Evolutionary conservation across 2,888 invertebrate genomes (phyloP).

Genomic region (Eupeodes luniger): DNA sequence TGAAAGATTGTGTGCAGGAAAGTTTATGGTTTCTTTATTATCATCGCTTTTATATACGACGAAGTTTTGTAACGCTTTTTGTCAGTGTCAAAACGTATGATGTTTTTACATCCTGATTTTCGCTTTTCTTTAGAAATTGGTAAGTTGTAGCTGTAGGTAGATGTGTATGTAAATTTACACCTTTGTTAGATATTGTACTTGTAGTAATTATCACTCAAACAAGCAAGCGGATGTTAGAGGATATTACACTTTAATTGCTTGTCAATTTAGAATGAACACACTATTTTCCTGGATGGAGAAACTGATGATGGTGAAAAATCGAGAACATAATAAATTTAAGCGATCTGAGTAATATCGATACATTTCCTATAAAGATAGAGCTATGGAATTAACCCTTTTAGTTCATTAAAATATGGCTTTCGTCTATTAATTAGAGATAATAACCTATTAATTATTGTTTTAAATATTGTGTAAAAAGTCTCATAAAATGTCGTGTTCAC

Average conservation of each 20-base stretch:
- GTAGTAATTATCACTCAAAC: not conserved
- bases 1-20: slow-evolving; percentile 2
- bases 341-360: too few relatives aligned
- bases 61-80: slow-evolving; percentile 16
- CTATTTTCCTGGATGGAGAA: too few relatives aligned
- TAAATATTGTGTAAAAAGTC: too few relatives aligned
- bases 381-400: too few relatives aligned
- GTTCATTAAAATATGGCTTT: too few relatives aligned
- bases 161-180: not conserved
- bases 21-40: slow-evolving; percentile 11
- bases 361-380: too few relatives aligned
- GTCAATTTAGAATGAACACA: not conserved
- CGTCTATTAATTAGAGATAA: too few relatives aligned
- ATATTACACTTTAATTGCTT: not conserved
- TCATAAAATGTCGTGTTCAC: too few relatives aligned
- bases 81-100: not conserved
- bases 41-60: slow-evolving; percentile 18
- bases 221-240: not conserved
- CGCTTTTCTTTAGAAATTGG: not conserved
- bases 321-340: too few relatives aligned
- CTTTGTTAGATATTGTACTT: not conserved
- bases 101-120: slow-evolving; percentile 12
- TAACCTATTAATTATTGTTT: too few relatives aligned
- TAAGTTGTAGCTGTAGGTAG: not conserved
- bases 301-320: too few relatives aligned